Conservation (phyloP, 2,113 vertebrate species). For the Oncorhynchus nerka region DNA sequence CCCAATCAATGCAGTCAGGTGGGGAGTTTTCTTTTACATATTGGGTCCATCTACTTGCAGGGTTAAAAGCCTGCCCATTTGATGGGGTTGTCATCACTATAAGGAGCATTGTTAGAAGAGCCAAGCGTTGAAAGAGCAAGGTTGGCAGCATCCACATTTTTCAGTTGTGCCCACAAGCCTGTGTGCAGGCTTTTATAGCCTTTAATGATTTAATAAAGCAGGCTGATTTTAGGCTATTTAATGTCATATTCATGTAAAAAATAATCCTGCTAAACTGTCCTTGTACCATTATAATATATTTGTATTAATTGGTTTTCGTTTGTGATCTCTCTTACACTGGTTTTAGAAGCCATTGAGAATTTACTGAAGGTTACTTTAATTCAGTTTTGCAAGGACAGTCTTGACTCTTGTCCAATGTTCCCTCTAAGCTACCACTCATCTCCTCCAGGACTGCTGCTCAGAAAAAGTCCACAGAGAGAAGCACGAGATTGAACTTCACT, state of each 20-base stretch:
- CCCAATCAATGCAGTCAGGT: conserved; percentile 39
- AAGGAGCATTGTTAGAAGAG: too few species aligned
- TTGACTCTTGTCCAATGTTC: not conserved
- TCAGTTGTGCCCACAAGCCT: too few species aligned
- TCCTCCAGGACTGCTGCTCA: not conserved
- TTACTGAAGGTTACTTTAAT: not conserved
- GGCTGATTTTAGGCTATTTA: too few species aligned
- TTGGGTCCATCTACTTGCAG: conserved; percentile 32
- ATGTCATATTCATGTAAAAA: too few species aligned
- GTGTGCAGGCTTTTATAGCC: not conserved
- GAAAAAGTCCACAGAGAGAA: not conserved
- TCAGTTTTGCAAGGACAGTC: not conserved
- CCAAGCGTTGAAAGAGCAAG: not conserved
- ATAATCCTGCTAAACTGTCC: too few species aligned
- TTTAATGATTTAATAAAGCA: too few species aligned
- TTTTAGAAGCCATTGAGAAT: not conserved
- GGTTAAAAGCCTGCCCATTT: conserved; percentile 41
- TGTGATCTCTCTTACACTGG: not conserved
- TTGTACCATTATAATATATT: too few species aligned
- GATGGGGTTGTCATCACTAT: conserved; percentile 2
- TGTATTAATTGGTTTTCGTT: too few species aligned
- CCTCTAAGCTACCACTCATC: not conserved
- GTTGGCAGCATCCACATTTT: not conserved
- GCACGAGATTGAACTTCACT: too few species aligned
- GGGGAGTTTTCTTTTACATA: conserved; percentile 34